These are phyloP conservation scores for Macrochelys suwanniensis DNA, from an alignment of 2,797 vertebrate species.

Conservation along the genomic window DNA sequence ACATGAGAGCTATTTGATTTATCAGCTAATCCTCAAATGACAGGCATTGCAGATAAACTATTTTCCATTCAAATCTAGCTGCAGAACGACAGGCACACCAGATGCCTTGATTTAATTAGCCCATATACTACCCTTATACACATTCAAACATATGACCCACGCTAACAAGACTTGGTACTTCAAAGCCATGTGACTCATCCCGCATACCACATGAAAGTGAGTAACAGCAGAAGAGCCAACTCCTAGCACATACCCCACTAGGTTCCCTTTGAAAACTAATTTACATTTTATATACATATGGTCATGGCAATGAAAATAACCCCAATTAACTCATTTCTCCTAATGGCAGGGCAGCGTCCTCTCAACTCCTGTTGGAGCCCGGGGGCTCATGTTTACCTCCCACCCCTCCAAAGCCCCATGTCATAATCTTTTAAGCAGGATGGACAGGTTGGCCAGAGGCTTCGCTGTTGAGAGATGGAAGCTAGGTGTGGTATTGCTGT, in stretches of 20 bases:
- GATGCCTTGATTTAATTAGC: slow-evolving; percentile 62
- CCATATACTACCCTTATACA: background rate
- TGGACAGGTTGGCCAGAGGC: background rate
- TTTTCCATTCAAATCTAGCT: slow-evolving; percentile 47
- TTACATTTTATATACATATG: background rate
- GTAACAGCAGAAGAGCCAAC: slow-evolving; percentile 20
- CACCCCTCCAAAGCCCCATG: background rate
- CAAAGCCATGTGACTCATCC: background rate
- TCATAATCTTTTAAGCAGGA: background rate
- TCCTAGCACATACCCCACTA: background rate
- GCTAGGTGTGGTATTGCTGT: rapidly evolving
- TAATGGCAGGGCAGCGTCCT: background rate
- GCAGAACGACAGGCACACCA: slow-evolving; percentile 22
- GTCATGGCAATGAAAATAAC: background rate
- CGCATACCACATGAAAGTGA: background rate
- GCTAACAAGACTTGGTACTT: slow-evolving; percentile 16
- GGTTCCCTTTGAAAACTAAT: background rate
- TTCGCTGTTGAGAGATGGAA: background rate
- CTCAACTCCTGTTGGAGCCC: background rate
- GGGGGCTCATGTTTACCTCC: background rate
- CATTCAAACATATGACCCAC: slow-evolving; percentile 22
- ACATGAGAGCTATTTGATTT: background rate
- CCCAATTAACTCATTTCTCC: background rate
- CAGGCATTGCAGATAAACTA: background rate
- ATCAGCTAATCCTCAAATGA: background rate